Base-by-base conservation (phyloP, 2,113 vertebrate species). In the Xenopus tropicalis region DNA sequence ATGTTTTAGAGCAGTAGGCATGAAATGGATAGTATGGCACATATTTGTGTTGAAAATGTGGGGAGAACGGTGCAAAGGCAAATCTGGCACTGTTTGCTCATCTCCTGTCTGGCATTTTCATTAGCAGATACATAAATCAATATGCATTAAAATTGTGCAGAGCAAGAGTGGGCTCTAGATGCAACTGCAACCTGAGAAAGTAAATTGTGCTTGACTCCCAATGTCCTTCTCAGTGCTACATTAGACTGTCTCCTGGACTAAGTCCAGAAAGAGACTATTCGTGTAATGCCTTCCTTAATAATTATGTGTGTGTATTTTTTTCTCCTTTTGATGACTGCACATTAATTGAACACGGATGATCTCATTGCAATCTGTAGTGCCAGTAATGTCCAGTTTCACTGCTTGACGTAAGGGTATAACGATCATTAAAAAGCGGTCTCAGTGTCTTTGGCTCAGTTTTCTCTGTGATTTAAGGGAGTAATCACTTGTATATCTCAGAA, bases 361-460 rank as follows among this genome's bases (percentile, higher is more conserved):
- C 78, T 86, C 69, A 81, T 87, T 86, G 72, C 80, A 85, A 71
- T 86, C 81, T 83, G 83, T 83, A 84, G 75, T 73, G 79, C 74
- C 79, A 78, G 78, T 83, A 80, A 80, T 46, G 77, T 78, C 82
- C 80, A 77, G 85, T 82, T 82, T 84, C 81, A 80, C 66, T 69
- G 61, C 72, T 82, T 82, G 79, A 85, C 77, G 25, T 77, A 76
- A 77, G 76, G 54, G 71, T 79, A 80, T 81, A 85, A 82, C 84
- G 79, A 79, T 74, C 70, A 69, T 66, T 77, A 57, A 25, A 56
- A 52, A 74, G 69, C 59, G 46, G 57, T 48, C 76, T 70, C 66
- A 46, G 62, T 78, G 74, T 75, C 71, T 84, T 79, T 70, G 24
- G 69, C 83, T 76, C 67, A 59, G 10, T 79, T 74, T 85, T 77